phyloP scores from a whole-genome alignment of 2,888 invertebrate species.

The Clitarchus hookeri region DNA sequence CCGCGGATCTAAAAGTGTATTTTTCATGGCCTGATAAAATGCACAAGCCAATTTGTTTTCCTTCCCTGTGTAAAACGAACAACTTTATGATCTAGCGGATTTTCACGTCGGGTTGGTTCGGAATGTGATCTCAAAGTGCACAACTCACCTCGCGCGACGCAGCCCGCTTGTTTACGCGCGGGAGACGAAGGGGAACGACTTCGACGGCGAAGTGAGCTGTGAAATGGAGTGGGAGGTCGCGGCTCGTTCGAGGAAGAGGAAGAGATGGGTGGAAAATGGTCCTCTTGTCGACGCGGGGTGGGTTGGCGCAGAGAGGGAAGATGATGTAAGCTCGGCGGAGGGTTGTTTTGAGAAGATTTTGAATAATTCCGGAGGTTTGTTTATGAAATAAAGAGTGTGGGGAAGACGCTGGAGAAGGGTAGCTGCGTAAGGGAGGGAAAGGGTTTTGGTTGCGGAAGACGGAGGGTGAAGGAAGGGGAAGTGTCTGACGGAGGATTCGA shows the following conservation, averaged over 20 bases:
- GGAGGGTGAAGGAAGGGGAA: too few species aligned
- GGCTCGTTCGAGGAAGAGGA: neutral
- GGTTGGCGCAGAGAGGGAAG: too few species aligned
- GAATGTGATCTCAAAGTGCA: neutral
- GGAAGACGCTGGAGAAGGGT: too few species aligned
- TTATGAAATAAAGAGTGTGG: neutral
- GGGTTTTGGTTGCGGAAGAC: neutral
- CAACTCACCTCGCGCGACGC: neutral
- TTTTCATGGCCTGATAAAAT: too few species aligned
- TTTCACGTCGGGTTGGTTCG: neutral
- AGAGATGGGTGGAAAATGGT: neutral
- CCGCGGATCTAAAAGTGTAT: too few species aligned
- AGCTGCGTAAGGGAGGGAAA: neutral
- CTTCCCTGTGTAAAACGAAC: neutral
- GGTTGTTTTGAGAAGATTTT: conserved; percentile 14
- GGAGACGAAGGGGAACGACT: neutral
- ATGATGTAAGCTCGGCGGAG: neutral
- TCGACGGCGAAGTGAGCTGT: conserved; percentile 2
- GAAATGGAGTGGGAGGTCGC: neutral
- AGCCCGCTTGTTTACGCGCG: neutral
- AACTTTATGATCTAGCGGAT: neutral
- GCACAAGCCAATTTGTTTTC: too few species aligned
- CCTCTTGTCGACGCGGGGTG: neutral
- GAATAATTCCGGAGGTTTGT: conserved; percentile 10
- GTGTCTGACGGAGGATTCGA: too few species aligned